These are phyloP conservation scores for Parus major DNA, from an alignment of 2,113 vertebrate species.

Conservation along the genomic window DNA sequence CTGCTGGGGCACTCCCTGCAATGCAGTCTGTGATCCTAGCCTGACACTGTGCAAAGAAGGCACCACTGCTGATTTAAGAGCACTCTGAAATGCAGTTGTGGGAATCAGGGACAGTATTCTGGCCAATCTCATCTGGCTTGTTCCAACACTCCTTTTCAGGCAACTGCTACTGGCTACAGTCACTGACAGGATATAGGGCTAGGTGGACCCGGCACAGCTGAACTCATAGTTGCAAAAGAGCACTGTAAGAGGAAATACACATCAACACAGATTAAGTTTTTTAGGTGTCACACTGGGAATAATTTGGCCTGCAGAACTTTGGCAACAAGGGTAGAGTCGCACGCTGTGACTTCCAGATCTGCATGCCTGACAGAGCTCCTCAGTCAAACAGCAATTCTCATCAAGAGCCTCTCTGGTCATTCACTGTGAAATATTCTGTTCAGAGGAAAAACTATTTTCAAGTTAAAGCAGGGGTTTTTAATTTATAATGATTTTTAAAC, in stretches of 20 bases:
- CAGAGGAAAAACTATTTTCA: background rate
- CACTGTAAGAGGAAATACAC: background rate
- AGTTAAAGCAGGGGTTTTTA: background rate
- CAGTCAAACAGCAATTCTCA: background rate
- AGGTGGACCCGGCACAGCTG: background rate
- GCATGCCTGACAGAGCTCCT: background rate
- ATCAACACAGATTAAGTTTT: background rate
- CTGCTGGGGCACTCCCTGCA: rapidly evolving
- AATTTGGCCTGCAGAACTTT: constrained; percentile 15
- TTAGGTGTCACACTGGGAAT: background rate
- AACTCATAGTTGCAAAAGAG: background rate
- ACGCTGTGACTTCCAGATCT: background rate
- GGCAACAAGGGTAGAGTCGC: background rate
- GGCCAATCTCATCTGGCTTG: background rate
- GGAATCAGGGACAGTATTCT: background rate
- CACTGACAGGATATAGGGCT: background rate
- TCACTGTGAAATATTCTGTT: background rate
- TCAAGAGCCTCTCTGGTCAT: background rate
- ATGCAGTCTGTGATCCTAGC: background rate
- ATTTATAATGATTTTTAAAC: constrained; percentile 4
- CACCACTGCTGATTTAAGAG: background rate
- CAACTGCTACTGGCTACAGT: background rate
- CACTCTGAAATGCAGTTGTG: background rate
- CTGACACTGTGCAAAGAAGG: background rate
- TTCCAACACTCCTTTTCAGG: background rate